Percentiles rank a stretch among this genome's conserved stretches.
phyloP scores from a whole-genome alignment of 2,888 invertebrate genomes.

The Oscheius sp. region DNA sequence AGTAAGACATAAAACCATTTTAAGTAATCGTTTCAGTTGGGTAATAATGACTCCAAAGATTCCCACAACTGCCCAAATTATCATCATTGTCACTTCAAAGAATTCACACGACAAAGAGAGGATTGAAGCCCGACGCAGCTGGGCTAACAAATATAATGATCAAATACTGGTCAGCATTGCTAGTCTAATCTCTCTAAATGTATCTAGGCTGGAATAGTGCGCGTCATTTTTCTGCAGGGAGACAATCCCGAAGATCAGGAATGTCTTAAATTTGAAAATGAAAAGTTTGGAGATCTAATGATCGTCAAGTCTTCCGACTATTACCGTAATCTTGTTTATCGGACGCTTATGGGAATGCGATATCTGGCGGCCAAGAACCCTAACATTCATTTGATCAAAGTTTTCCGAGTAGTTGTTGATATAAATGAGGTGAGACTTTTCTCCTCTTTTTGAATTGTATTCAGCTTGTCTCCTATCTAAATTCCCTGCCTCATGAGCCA shows the following conservation, averaged over 20 bases:
- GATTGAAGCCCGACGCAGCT: neutral
- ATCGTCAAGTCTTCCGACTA: neutral
- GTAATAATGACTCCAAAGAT: neutral
- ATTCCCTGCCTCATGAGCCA: neutral
- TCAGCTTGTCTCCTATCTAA: neutral
- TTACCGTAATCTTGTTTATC: neutral
- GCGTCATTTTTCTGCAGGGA: neutral
- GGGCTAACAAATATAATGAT: neutral
- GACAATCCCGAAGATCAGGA: neutral
- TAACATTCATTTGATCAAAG: neutral
- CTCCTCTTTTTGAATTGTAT: neutral
- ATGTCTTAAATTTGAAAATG: neutral
- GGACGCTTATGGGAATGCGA: neutral
- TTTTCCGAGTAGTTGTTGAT: neutral
- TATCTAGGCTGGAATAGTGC: neutral
- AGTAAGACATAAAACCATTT: too few relatives aligned
- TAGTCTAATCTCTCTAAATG: neutral
- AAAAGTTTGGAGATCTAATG: neutral
- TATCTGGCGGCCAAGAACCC: neutral
- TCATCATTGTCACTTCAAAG: neutral
- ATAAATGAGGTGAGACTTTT: neutral
- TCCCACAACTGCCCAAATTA: neutral
- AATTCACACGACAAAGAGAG: neutral
- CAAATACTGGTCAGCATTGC: neutral
- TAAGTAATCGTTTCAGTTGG: neutral